Evolutionary conservation across 2,888 invertebrate genomes (phyloP), one percentile per base, ranked within the genome.

Genomic region (Syritta pipiens): DNA sequence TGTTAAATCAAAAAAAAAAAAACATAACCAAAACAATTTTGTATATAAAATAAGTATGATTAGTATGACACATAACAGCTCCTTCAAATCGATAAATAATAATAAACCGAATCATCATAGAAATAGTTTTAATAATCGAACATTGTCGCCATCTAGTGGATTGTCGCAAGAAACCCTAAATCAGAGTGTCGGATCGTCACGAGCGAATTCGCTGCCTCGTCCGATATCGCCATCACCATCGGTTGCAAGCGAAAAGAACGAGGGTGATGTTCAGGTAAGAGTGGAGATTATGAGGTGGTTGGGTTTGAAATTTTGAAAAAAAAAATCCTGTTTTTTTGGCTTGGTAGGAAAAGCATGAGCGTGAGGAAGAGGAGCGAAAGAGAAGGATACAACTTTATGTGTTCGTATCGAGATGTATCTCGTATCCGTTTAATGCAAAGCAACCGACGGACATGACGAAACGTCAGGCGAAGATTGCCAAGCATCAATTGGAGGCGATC

Each of bases 361-460:
- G 96, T 79, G 95, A 98, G 87, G 98, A 99, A 89, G 98, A 98
- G 86, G 97, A 98, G 85, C 93, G 98, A 81, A 98, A 98, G 88
- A 93, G 94, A 77, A 93, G 97, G 76, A 93, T 99, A 71, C 99
- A 99, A 88, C 90, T 99, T 35, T 99, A 99, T 90, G 99, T 99
- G 82, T 99, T 99, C 89, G 96, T 99, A 82, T 97, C 98, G 82
- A 92, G 99, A 87, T 98, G 98, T 90, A 94, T 98, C 86, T 97
- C 99, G 4, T 99, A 99, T 90, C 99, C 99, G 4, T 99, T 99
- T 91, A 99, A 99, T 90, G 98, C 98, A 7, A 99, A 99, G 90
- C 99, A 99, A 88, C 97, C 98, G 0, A 98, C 97, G 4, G 99
- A 99, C 88, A 97, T 99, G 97, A 97, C 97, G 1, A 92, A 96